Evolutionary conservation across 2,797 vertebrate species (phyloP), one percentile per base, ranked within the genome.

Genomic region (Urocyon cinereoargenteus): DNA sequence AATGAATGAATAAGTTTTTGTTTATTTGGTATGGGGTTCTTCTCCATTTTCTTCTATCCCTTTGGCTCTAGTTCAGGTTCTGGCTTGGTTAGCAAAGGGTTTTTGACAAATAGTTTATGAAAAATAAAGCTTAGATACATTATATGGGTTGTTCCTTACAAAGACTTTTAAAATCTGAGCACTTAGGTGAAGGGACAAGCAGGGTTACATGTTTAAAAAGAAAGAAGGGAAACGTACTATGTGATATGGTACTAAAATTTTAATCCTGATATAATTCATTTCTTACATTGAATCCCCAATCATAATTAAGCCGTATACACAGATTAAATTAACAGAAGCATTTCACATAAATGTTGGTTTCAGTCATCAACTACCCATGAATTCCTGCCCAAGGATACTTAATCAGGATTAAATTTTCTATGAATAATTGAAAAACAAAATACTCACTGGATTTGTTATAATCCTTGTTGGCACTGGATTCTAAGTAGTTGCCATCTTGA

Each of bases 391-490:
- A 99, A 99, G 98, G 98, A 99, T 99, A 99, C 98, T 99, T 99
- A 99, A 99, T 99, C 98, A 99, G 99, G 99, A 99, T 99, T 99
- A 99, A 99, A 99, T 99, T 99, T 99, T 98, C 98, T 99, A 98
- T 99, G 99, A 99, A 99, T 99, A 99, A 99, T 99, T 99, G 99
- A 99, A 99, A 99, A 99, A 99, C 98, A 99, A 99, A 99, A 99
- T 99, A 98, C 98, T 99, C 98, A 98, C 98, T 98, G 98, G 99
- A 99, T 99, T 99, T 99, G 98, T 98, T 98, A 98, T 99, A 99
- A 99, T 99, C 98, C 98, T 28, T 98, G 98, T 99, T 99, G 99
- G 99, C 98, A 98, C 97, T 98, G 98, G 98, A 97, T 98, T 98
- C 98, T 99, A 98, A 98, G 98, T 98, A 98, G 98, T 98, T 99